These are phyloP conservation scores for Augiades crinisus DNA, from an alignment of 2,888 invertebrate genomes.

Conservation along the genomic window DNA sequence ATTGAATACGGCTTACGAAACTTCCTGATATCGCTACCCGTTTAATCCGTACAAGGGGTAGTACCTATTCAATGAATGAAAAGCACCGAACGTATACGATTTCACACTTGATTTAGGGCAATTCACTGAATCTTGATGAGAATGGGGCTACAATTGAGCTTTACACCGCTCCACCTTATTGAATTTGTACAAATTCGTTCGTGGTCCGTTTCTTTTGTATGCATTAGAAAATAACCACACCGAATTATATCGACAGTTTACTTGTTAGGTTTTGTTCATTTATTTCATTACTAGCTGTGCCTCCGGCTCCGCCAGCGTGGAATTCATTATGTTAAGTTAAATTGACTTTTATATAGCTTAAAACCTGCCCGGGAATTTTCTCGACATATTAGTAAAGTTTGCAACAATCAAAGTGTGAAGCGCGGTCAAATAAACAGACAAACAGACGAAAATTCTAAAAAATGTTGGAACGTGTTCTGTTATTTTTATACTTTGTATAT, in stretches of 20 bases:
- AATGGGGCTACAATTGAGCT: slow-evolving; percentile 56
- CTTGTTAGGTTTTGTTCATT: no score
- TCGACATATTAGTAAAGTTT: no score
- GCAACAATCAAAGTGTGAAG: no score
- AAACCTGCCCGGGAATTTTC: no score
- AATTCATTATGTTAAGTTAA: no score
- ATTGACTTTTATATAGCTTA: no score
- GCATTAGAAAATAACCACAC: not conserved
- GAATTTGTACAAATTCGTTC: slow-evolving; percentile 43
- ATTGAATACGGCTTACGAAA: slow-evolving; percentile 4
- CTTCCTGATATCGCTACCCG: not conserved
- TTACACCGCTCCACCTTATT: slow-evolving; percentile 52
- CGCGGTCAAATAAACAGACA: no score
- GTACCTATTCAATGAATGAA: slow-evolving; percentile 4
- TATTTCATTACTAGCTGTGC: no score
- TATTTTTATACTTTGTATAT: no score
- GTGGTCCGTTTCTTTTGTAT: slow-evolving; percentile 16
- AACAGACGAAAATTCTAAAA: no score
- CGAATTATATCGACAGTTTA: slow-evolving; percentile 14
- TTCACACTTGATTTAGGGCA: slow-evolving; percentile 46
- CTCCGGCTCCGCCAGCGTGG: no score
- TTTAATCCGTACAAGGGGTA: slow-evolving; percentile 2
- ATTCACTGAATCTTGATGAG: slow-evolving; percentile 50
- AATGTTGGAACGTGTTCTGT: no score
- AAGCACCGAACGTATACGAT: slow-evolving; percentile 26